Evolutionary conservation across 2,113 vertebrate genomes (phyloP).

Genomic region (Cyrtonyx montezumae): DNA sequence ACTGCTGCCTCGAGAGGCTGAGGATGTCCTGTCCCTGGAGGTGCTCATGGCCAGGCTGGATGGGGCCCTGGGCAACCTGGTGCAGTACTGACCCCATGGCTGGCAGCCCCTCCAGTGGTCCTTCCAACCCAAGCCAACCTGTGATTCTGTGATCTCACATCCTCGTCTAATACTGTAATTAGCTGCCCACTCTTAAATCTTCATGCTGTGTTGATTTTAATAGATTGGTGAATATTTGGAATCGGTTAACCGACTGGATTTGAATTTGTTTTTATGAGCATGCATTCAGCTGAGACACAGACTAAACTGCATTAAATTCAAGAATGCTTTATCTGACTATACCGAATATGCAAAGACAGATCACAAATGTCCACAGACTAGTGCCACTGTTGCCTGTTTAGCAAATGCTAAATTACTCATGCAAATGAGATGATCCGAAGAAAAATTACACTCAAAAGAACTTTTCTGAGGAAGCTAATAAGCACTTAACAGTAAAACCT

Average conservation of each 20-base stretch:
- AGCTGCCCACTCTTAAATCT: conserved; percentile 8
- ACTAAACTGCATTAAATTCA: background rate
- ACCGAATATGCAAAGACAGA: background rate
- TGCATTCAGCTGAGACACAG: background rate
- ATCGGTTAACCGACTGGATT: background rate
- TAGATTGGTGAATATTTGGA: conserved; percentile 1
- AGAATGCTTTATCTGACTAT: background rate
- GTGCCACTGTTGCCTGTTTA: background rate
- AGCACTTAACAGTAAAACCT: background rate
- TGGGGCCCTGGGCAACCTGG: no score
- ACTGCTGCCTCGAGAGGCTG: no score
- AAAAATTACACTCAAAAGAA: conserved; percentile 3
- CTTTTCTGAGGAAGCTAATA: background rate
- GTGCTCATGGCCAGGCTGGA: no score
- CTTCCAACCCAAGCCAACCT: no score
- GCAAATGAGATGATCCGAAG: background rate
- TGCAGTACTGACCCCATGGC: no score
- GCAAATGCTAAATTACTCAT: background rate
- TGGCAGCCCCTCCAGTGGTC: no score
- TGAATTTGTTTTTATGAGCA: background rate
- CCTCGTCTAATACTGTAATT: background rate
- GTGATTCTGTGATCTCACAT: background rate
- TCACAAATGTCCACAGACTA: background rate
- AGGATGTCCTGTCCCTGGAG: no score
- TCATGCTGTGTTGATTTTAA: conserved; percentile 19